Evolutionary conservation across 2,113 vertebrate species (phyloP).

Genomic region (Periophthalmus modestus): DNA sequence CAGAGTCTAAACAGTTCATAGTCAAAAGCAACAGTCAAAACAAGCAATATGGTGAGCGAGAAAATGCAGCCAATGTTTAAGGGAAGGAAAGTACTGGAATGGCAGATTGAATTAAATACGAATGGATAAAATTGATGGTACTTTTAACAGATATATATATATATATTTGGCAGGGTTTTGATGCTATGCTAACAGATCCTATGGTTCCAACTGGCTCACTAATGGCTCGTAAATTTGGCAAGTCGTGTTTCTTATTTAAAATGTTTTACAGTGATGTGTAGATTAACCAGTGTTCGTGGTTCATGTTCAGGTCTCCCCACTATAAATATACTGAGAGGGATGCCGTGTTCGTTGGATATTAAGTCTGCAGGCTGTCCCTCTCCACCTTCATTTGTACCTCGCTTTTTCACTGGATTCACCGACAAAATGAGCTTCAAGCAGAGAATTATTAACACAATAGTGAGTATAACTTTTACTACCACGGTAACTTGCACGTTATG

Average conservation of each 20-base stretch:
- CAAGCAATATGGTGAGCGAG: too few relatives aligned
- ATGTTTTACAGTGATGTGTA: background rate
- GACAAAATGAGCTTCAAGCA: constrained; percentile 83
- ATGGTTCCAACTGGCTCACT: constrained; percentile 62
- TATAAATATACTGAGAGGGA: constrained; percentile 70
- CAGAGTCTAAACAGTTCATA: too few relatives aligned
- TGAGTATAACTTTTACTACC: constrained; percentile 12
- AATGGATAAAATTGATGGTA: background rate
- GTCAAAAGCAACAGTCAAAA: too few relatives aligned
- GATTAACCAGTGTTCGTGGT: background rate
- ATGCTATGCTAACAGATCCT: constrained; percentile 73
- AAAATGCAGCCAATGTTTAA: background rate
- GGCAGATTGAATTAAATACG: too few relatives aligned
- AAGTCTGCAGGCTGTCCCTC: constrained; percentile 65
- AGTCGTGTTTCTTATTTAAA: background rate
- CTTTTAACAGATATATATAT: background rate
- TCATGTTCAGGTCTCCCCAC: constrained; percentile 58
- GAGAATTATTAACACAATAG: constrained; percentile 77
- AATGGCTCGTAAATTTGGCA: constrained; percentile 65
- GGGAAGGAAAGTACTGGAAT: background rate
- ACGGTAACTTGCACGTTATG: background rate
- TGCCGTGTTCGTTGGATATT: constrained; percentile 67
- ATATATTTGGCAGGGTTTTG: constrained; percentile 63
- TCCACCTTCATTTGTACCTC: constrained; percentile 77
- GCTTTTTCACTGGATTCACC: constrained; percentile 71